Conservation (phyloP, 2,113 vertebrate genomes). For the Ovis canadensis region DNA sequence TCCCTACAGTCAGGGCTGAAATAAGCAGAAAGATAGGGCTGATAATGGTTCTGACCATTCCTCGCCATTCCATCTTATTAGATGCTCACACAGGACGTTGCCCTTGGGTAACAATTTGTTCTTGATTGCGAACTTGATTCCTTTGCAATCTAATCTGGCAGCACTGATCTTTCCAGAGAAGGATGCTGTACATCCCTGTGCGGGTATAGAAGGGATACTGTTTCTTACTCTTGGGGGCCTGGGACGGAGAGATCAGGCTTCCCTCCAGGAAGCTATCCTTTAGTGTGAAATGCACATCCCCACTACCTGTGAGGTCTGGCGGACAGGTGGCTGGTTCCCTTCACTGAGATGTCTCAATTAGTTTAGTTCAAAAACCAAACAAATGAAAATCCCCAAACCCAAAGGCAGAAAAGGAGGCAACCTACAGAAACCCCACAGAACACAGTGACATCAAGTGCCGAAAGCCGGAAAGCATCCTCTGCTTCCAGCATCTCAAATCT, state of each 20-base stretch:
- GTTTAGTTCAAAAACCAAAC: not conserved
- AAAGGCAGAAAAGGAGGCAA: not conserved
- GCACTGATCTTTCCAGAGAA: not conserved
- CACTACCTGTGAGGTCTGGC: not conserved
- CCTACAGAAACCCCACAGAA: conserved; percentile 50
- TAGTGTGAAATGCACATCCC: not conserved
- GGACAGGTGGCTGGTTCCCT: not conserved
- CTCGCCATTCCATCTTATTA: not conserved
- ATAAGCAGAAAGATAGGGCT: not conserved
- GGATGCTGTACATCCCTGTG: rapidly evolving
- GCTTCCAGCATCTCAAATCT: conserved; percentile 69
- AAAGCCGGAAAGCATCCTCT: conserved; percentile 17
- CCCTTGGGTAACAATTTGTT: not conserved
- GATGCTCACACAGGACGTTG: rapidly evolving
- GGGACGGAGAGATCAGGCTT: not conserved
- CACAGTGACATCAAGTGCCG: conserved; percentile 48
- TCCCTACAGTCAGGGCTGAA: not conserved
- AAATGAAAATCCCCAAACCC: not conserved
- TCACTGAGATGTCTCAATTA: conserved; percentile 45
- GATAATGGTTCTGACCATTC: not conserved
- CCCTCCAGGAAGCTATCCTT: not conserved
- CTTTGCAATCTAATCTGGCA: not conserved
- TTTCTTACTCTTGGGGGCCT: not conserved
- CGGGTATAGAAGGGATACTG: not conserved
- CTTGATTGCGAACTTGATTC: not conserved